Evolutionary conservation across 2,888 invertebrate species (phyloP).

Genomic region (Orchesellides sinensis): DNA sequence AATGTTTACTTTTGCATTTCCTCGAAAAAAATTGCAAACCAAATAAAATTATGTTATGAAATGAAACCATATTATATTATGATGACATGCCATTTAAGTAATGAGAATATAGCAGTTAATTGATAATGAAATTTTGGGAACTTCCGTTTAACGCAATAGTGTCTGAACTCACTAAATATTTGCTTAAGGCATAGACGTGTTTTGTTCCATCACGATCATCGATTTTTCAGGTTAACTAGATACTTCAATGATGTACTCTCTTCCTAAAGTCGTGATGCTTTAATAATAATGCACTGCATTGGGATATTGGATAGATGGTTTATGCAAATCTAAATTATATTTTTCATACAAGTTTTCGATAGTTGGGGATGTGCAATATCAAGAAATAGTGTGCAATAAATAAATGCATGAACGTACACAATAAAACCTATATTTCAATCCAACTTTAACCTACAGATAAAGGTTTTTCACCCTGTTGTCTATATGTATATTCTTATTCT

Average conservation of each 20-base stretch:
- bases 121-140: not conserved
- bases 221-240: too few relatives aligned
- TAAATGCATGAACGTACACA: not conserved
- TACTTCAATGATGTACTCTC: too few relatives aligned
- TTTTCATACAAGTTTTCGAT: constrained; percentile 1
- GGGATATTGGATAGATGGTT: too few relatives aligned
- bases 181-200: too few relatives aligned
- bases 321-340: constrained; percentile 39
- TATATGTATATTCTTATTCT: too few relatives aligned
- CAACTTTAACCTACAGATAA: not conserved
- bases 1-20: not conserved
- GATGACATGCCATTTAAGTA: not conserved
- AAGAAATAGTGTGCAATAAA: not conserved
- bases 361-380: not conserved
- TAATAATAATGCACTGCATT: too few relatives aligned
- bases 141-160: too few relatives aligned
- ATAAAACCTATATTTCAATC: constrained; percentile 2
- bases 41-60: not conserved
- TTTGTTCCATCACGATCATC: too few relatives aligned
- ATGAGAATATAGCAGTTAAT: not conserved
- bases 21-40: constrained; percentile 2
- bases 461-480: constrained; percentile 50
- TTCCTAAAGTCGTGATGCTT: too few relatives aligned
- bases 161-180: too few relatives aligned
- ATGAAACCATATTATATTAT: not conserved